phyloP scores from a whole-genome alignment of 2,113 vertebrate genomes.

The Plecotus auritus region DNA sequence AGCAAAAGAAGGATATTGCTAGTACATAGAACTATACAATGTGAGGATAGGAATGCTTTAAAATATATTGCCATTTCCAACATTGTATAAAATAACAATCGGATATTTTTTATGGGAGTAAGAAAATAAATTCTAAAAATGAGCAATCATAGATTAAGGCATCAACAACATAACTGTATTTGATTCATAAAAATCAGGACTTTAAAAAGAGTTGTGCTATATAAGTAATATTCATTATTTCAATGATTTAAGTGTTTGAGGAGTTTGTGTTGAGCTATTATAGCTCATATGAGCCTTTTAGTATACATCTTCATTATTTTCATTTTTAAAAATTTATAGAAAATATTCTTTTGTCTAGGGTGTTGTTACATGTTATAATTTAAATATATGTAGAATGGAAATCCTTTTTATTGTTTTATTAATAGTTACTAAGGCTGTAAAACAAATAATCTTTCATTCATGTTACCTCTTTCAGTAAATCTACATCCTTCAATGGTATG shows the following conservation, averaged over 20 bases:
- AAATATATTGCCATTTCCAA: neutral
- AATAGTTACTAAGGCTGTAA: neutral
- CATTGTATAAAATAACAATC: neutral
- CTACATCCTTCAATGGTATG: neutral
- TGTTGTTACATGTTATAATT: neutral
- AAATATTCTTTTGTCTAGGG: neutral
- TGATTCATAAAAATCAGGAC: neutral
- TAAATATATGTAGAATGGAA: neutral
- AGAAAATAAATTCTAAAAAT: neutral
- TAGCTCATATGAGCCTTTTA: neutral
- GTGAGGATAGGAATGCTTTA: neutral
- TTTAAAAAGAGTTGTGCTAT: neutral
- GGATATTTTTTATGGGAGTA: neutral
- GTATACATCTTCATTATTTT: neutral
- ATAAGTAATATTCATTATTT: neutral
- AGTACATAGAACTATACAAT: neutral
- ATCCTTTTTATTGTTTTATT: neutral
- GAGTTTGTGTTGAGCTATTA: neutral
- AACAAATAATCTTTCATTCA: neutral
- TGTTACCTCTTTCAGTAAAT: neutral
- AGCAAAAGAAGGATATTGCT: neutral
- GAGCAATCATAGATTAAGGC: neutral
- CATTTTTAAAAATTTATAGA: neutral
- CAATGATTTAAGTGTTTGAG: neutral
- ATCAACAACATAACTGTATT: neutral